Evolutionary conservation across 2,888 invertebrate genomes (phyloP).

Genomic region (Neoscelio sp.): DNA sequence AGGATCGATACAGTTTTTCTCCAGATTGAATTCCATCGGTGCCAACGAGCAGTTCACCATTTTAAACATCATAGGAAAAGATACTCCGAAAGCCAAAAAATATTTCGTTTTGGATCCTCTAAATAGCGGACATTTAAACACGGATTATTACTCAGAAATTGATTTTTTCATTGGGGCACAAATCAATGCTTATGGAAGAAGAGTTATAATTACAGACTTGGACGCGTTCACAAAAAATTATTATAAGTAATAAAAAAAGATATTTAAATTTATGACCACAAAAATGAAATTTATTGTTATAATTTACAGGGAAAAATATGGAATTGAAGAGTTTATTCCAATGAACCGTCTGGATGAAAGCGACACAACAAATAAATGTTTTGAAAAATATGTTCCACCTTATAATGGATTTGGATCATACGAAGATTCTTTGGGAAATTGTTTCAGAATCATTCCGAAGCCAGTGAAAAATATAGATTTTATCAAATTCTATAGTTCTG

Average conservation of each 20-base stretch:
- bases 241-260: slow-evolving; percentile 84
- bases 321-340: slow-evolving; percentile 87
- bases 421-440: slow-evolving; percentile 95
- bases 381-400: slow-evolving; percentile 86
- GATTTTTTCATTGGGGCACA: slow-evolving; percentile 93
- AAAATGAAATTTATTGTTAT: background rate
- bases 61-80: slow-evolving; percentile 87
- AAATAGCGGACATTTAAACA: slow-evolving; percentile 83
- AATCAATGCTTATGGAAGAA: slow-evolving; percentile 92
- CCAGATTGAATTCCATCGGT: slow-evolving; percentile 81
- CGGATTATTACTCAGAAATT: slow-evolving; percentile 86
- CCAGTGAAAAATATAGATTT: slow-evolving; percentile 91
- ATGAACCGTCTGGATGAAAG: slow-evolving; percentile 83
- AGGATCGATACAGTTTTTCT: slow-evolving; percentile 70
- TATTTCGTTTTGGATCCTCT: slow-evolving; percentile 86
- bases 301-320: slow-evolving; percentile 75
- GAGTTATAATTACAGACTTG: slow-evolving; percentile 91
- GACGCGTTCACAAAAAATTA: slow-evolving; percentile 94
- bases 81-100: slow-evolving; percentile 81
- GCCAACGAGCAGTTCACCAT: slow-evolving; percentile 84
- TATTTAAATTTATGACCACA: too few species aligned
- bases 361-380: slow-evolving; percentile 72
- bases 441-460: slow-evolving; percentile 91
- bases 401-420: slow-evolving; percentile 96
- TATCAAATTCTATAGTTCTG: slow-evolving; percentile 91